phyloP scores from a whole-genome alignment of 2,797 vertebrate genomes.

The Champsocephalus gunnari region DNA sequence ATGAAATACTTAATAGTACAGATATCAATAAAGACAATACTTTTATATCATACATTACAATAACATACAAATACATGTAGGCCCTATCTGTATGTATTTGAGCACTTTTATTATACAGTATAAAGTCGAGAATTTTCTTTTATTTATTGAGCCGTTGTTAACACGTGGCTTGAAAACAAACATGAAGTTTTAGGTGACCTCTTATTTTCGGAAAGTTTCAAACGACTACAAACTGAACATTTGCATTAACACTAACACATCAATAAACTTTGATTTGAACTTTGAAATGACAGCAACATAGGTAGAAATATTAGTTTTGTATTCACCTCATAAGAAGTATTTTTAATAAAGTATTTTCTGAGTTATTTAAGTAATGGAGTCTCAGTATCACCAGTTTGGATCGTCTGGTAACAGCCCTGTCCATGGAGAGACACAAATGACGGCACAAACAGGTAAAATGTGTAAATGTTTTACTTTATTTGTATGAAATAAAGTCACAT shows the following conservation, averaged over 20 bases:
- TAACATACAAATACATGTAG: neutral
- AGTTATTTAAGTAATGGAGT: conserved; percentile 66
- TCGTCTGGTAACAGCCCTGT: conserved; percentile 25
- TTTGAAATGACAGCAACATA: neutral
- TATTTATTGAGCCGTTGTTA: conserved; percentile 56
- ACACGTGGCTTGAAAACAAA: conserved; percentile 53
- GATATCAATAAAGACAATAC: neutral
- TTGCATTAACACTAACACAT: neutral
- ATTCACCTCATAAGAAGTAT: neutral
- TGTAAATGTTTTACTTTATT: neutral
- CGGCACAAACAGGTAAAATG: conserved; percentile 46
- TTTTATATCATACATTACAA: neutral
- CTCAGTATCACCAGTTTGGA: conserved; percentile 69
- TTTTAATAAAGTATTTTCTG: neutral
- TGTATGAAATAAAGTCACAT: neutral
- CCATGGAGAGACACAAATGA: neutral
- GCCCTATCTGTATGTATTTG: neutral
- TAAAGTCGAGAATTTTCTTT: neutral
- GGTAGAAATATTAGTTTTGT: fast-evolving
- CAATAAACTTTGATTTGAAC: neutral
- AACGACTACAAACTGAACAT: neutral
- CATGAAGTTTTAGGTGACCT: conserved; percentile 28
- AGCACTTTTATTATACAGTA: neutral
- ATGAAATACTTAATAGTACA: neutral
- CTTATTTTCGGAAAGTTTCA: conserved; percentile 5